These are phyloP conservation scores for Aphelinus certus DNA, from an alignment of 1,140 invertebrate genomes.

Conservation along the genomic window DNA sequence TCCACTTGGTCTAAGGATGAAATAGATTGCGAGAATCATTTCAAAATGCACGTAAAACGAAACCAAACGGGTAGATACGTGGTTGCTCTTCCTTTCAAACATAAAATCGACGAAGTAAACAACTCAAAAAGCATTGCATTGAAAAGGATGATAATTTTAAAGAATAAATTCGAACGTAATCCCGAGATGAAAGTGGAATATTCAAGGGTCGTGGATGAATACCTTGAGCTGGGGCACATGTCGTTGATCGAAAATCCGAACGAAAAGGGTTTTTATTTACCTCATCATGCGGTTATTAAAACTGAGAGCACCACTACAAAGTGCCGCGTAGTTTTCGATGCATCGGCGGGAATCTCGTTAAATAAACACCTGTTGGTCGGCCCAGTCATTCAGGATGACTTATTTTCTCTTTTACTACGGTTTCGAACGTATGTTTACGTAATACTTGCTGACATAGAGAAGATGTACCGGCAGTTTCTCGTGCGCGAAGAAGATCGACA, in stretches of 20 bases:
- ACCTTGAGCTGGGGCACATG: neutral
- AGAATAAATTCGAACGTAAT: neutral
- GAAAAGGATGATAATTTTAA: neutral
- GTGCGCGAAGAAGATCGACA: neutral
- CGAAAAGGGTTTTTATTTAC: neutral
- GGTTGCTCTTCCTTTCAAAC: neutral
- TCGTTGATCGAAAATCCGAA: neutral
- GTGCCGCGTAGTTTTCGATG: neutral
- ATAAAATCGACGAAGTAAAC: neutral
- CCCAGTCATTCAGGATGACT: too few species aligned
- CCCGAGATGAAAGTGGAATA: neutral
- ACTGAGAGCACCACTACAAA: neutral
- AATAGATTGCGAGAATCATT: slow-evolving; percentile 2
- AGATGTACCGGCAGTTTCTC: slow-evolving; percentile 1
- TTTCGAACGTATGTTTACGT: neutral
- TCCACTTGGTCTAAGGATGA: neutral
- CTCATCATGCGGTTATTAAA: neutral
- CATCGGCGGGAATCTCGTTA: neutral
- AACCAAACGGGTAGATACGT: neutral
- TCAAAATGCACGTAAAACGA: neutral
- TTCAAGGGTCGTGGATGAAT: slow-evolving; percentile 1
- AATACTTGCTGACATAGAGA: neutral
- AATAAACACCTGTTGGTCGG: neutral
- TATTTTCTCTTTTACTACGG: too few species aligned
- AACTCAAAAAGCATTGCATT: neutral